phyloP scores from a whole-genome alignment of 2,113 vertebrate species.

The Rana temporaria region DNA sequence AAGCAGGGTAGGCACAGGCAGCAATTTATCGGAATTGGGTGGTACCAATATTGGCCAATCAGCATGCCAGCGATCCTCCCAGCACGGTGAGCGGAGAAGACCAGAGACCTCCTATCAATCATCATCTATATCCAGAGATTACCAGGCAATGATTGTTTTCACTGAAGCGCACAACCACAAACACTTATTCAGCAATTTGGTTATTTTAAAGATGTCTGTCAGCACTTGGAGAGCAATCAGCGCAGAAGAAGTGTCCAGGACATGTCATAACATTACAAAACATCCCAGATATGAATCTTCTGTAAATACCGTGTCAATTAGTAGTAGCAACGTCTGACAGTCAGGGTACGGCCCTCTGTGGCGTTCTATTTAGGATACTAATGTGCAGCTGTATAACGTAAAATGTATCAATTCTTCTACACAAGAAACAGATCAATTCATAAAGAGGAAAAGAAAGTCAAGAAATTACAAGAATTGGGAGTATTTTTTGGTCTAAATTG shows the following conservation, averaged over 20 bases:
- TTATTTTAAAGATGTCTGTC: background rate
- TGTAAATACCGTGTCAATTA: conserved; percentile 11
- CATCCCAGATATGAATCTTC: conserved; percentile 36
- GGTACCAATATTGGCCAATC: no score
- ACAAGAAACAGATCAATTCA: no score
- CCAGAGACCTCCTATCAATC: background rate
- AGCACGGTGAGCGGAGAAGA: no score
- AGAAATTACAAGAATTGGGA: no score
- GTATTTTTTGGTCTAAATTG: no score
- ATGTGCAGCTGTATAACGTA: no score
- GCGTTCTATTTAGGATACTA: background rate
- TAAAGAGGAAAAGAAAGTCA: no score
- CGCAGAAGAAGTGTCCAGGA: background rate
- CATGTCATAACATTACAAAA: conserved; percentile 23
- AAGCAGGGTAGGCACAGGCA: no score
- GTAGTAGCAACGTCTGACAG: background rate
- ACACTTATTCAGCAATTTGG: background rate
- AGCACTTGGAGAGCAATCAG: background rate
- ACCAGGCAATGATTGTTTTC: background rate
- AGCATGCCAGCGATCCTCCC: no score
- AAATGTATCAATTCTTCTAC: no score
- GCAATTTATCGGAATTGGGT: no score
- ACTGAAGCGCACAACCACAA: background rate
- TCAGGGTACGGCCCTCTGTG: background rate
- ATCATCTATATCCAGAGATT: background rate